Evolutionary conservation across 2,113 vertebrate species (phyloP).

Genomic region (Sula dactylatra): DNA sequence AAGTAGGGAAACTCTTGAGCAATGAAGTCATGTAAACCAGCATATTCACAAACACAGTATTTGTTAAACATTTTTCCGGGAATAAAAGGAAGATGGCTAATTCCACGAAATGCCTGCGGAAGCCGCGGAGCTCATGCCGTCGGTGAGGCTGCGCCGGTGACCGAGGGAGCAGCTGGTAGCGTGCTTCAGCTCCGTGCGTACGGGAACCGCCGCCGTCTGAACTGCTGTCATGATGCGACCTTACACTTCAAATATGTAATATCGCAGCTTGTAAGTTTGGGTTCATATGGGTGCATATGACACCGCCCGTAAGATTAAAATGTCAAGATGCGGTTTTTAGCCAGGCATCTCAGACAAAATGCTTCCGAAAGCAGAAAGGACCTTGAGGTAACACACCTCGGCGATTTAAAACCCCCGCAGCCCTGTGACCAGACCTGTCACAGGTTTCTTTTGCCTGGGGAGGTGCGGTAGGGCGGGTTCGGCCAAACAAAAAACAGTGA

Average conservation of each 20-base stretch:
- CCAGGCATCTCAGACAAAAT: background rate
- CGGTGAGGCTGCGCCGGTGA: background rate
- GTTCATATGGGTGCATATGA: accelerated
- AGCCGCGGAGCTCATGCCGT: background rate
- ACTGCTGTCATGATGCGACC: background rate
- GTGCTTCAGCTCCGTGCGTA: accelerated
- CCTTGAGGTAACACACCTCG: no score
- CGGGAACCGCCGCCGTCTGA: background rate
- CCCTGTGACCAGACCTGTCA: accelerated
- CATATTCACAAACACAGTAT: no score
- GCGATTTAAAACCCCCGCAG: background rate
- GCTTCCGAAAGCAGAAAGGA: background rate
- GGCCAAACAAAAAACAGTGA: accelerated
- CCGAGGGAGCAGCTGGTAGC: no score
- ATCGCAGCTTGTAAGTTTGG: background rate
- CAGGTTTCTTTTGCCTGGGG: accelerated
- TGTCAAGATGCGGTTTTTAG: background rate
- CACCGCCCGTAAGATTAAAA: background rate
- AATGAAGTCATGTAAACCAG: background rate
- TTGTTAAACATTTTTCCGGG: background rate
- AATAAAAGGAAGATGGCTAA: background rate
- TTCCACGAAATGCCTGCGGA: background rate
- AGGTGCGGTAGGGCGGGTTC: background rate
- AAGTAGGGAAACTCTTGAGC: background rate
- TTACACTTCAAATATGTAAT: accelerated